These are phyloP conservation scores for Lasioglossum baleicum DNA, from an alignment of 1,140 invertebrate species.

Conservation along the genomic window DNA sequence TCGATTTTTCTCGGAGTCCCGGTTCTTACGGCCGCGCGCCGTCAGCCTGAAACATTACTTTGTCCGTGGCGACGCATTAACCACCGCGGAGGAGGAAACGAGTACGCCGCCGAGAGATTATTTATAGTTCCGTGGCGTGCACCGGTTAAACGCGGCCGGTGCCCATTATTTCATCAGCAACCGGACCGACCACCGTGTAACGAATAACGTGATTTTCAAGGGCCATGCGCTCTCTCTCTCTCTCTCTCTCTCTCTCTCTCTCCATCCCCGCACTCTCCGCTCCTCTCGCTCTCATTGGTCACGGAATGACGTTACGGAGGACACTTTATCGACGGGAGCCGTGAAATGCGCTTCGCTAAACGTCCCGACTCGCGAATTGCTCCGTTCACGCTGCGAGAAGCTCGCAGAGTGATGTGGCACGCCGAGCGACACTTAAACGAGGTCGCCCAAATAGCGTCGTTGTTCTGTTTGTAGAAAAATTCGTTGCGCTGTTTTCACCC, in stretches of 20 bases:
- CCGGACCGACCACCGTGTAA: neutral
- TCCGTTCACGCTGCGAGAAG: too few species aligned
- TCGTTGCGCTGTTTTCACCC: too few species aligned
- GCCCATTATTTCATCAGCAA: constrained; percentile 32
- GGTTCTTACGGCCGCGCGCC: constrained; percentile 13
- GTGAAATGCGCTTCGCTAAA: neutral
- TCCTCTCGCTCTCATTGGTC: too few species aligned
- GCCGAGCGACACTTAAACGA: too few species aligned
- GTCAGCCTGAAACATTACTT: constrained; percentile 26
- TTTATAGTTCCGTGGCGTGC: constrained; percentile 25
- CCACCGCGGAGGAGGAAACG: constrained; percentile 15
- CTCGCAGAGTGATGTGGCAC: too few species aligned
- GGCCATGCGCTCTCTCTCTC: neutral
- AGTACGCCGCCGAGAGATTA: constrained; percentile 7
- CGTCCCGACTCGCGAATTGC: too few species aligned
- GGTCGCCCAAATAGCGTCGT: too few species aligned
- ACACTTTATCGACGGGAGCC: constrained; percentile 9
- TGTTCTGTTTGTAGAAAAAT: too few species aligned
- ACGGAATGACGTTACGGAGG: constrained; percentile 14
- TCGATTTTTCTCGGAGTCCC: neutral
- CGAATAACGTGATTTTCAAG: constrained; percentile 19
- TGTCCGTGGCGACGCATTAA: constrained; percentile 34
- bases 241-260: too few species aligned
- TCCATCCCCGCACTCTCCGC: too few species aligned
- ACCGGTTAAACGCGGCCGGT: constrained; percentile 19